Base-by-base conservation (phyloP, 2,113 vertebrate genomes). In the Sinocyclocheilus grahami region DNA sequence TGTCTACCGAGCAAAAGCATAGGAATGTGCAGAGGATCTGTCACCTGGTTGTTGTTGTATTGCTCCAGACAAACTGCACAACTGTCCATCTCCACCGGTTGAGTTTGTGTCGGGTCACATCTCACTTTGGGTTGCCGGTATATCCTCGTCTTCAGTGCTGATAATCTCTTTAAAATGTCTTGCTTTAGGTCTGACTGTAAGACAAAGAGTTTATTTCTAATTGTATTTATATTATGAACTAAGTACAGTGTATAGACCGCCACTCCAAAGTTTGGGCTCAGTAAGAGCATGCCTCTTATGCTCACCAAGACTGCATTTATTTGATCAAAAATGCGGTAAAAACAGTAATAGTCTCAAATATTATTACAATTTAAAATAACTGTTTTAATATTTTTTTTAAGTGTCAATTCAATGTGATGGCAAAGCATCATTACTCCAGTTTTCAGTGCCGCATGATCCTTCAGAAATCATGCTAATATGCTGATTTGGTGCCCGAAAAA, bases 41-140 rank as follows among this genome's bases (percentile, higher is more conserved):
- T 85, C 82, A 97, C 97, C 96, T 99, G 97, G 89, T 97, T 97
- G 91, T 95, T 95, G 91, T 95, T 95, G 90, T 98, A 99, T 67
- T 95, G 94, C 90, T 99, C 97, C 93, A 99, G 92, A 90, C 97
- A 98, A 42, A 98, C 96, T 0, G 97, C 97, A 0, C 97, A 99
- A 92, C 95, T 96, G 12, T 98, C 97, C 0, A 94, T 93, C 84
- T 97, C 95, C 0, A 91, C 89, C 7, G 87, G 92, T 75, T 83
- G 81, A 27, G 37, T 8, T 18, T 78, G 90, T 63, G 85, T 92
- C 27, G 69, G 91, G 83, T 93, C 93, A 0, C 91, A 89, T 84
- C 48, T 89, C 0, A 18, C 87, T 88, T 91, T 95, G 86, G 96
- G 94, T 0, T 94, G 94, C 1, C 95, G 92, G 89, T 96, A 99